phyloP scores from a whole-genome alignment of 2,113 vertebrate genomes.

The Silurus asotus region DNA sequence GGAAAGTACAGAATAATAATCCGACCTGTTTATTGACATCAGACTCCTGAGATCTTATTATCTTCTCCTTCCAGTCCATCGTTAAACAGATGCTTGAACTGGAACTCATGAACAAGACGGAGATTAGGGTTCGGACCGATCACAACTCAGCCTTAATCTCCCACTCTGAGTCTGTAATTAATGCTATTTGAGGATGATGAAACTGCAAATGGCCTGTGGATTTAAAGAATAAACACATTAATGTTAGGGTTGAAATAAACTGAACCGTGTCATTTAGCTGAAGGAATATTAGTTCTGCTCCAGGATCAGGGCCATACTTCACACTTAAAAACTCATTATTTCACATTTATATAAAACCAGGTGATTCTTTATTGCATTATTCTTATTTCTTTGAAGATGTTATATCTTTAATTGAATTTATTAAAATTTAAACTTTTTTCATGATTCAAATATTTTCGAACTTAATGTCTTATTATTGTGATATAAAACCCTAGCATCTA shows the following conservation, averaged over 20 bases:
- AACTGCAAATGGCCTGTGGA: background rate
- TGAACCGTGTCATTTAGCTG: background rate
- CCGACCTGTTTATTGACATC: background rate
- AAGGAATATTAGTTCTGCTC: background rate
- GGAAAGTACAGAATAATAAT: background rate
- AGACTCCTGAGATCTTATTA: background rate
- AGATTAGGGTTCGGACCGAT: background rate
- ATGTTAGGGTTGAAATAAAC: background rate
- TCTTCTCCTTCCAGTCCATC: background rate
- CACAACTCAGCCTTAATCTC: background rate
- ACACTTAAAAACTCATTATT: no score
- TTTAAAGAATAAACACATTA: slow-evolving; percentile 14
- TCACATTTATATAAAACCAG: background rate
- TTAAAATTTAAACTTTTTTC: background rate
- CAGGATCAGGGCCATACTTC: background rate
- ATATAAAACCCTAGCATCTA: background rate
- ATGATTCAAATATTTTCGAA: background rate
- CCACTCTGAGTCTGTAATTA: background rate
- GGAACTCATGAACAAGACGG: background rate
- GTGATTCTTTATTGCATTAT: background rate
- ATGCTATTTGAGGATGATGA: background rate
- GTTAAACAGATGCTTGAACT: background rate
- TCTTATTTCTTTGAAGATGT: background rate
- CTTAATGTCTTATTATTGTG: background rate
- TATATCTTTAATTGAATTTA: background rate